phyloP scores from a whole-genome alignment of 2,113 vertebrate genomes.

The Aspiorhynchus laticeps region DNA sequence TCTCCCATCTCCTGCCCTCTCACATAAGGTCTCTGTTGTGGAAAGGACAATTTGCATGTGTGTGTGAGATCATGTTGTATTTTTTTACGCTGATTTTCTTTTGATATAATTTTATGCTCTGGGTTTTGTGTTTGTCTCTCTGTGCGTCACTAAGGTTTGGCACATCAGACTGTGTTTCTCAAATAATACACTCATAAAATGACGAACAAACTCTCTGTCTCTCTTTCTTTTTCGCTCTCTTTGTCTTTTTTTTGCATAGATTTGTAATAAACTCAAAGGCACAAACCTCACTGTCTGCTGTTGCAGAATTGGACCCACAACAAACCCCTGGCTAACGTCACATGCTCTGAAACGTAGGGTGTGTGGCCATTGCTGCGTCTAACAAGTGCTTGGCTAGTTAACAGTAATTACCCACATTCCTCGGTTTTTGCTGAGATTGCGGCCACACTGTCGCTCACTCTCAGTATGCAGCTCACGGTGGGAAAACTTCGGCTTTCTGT shows the following conservation, averaged over 20 bases:
- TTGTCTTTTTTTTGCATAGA: slow-evolving; percentile 37
- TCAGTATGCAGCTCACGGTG: slow-evolving; percentile 36
- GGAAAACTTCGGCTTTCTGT: slow-evolving; percentile 27
- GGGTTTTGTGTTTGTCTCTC: slow-evolving; percentile 39
- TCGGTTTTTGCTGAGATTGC: slow-evolving; percentile 26
- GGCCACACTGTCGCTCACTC: slow-evolving; percentile 45
- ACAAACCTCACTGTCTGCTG: slow-evolving; percentile 60
- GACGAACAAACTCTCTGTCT: slow-evolving; percentile 23
- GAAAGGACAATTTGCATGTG: neutral
- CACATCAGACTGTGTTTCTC: slow-evolving; percentile 40
- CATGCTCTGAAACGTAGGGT: slow-evolving; percentile 42
- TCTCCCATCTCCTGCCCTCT: neutral
- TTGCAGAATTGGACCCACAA: slow-evolving; percentile 58
- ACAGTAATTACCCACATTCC: slow-evolving; percentile 56
- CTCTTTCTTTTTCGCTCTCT: slow-evolving; percentile 27
- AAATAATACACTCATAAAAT: slow-evolving; percentile 53
- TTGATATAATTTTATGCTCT: slow-evolving; percentile 58
- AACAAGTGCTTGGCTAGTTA: slow-evolving; percentile 51
- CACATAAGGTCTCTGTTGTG: slow-evolving; percentile 17
- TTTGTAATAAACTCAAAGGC: slow-evolving; percentile 57
- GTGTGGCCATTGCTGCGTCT: slow-evolving; percentile 45
- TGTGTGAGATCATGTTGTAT: slow-evolving; percentile 13
- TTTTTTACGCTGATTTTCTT: slow-evolving; percentile 51
- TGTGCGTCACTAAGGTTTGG: slow-evolving; percentile 63
- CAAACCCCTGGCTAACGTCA: slow-evolving; percentile 57